Conservation (phyloP, 2,797 vertebrate genomes). For the Malacoraja senta region DNA sequence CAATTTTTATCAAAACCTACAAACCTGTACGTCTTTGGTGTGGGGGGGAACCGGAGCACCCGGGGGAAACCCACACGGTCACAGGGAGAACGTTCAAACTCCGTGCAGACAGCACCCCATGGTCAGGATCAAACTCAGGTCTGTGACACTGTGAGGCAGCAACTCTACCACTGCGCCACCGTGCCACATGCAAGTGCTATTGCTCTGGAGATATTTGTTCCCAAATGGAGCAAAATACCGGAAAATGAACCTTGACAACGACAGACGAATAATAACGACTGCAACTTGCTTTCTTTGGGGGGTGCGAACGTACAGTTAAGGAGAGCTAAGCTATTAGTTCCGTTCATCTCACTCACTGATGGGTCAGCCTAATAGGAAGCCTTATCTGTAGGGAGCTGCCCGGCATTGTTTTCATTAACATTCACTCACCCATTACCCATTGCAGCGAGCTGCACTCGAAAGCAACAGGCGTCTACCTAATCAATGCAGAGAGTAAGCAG, state of each 20-base stretch:
- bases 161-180: too few species aligned
- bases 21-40: too few species aligned
- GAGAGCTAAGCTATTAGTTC: conserved; percentile 6
- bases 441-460: conserved; percentile 1
- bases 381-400: conserved; percentile 28
- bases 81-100: too few species aligned
- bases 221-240: background rate
- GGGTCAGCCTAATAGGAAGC: conserved; percentile 17
- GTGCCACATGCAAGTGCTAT: background rate
- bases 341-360: conserved; percentile 12
- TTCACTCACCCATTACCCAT: conserved; percentile 34
- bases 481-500: conserved; percentile 32
- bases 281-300: background rate
- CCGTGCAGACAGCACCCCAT: too few species aligned
- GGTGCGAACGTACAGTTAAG: background rate
- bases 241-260: background rate
- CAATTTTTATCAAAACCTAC: too few species aligned
- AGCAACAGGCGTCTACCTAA: conserved; percentile 16
- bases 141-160: too few species aligned
- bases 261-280: background rate
- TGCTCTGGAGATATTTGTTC: background rate
- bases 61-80: too few species aligned
- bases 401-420: conserved; percentile 24
- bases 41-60: too few species aligned
- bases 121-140: too few species aligned